Conservation (phyloP, 2,113 vertebrate species). For the Aegithalos caudatus region DNA sequence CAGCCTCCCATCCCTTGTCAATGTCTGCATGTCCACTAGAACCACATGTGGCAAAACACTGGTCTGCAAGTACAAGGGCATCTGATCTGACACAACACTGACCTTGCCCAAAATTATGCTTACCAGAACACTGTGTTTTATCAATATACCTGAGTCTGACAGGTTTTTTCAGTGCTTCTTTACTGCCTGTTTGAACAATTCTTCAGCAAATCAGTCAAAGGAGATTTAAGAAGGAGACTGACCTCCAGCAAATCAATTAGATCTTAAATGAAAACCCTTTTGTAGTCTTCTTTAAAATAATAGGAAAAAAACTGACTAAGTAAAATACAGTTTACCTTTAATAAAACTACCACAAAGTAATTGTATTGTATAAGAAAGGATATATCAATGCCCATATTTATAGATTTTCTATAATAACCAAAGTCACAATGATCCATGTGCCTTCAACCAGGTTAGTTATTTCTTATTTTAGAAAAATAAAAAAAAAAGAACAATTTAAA, state of each 20-base stretch:
- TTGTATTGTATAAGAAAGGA: constrained; percentile 25
- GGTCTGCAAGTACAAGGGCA: not conserved
- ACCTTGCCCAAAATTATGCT: not conserved
- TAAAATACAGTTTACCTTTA: constrained; percentile 52
- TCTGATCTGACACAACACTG: not conserved
- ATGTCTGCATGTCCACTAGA: accelerated
- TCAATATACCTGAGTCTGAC: not conserved
- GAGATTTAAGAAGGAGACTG: not conserved
- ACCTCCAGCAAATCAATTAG: constrained; percentile 17
- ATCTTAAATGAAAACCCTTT: not conserved
- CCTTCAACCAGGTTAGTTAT: constrained; percentile 9
- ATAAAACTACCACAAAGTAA: constrained; percentile 27
- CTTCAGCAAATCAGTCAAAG: not conserved
- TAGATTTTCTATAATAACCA: constrained; percentile 26
- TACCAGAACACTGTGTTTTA: not conserved
- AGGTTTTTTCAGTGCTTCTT: not conserved
- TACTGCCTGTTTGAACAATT: not conserved
- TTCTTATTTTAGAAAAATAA: constrained; percentile 16
- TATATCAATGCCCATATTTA: constrained; percentile 27
- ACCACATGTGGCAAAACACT: not conserved
- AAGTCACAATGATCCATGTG: not conserved
- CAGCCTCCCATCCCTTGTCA: too few relatives aligned
- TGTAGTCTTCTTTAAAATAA: not conserved
- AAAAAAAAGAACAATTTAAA: constrained; percentile 42
- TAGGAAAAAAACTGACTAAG: not conserved